These are phyloP conservation scores for Cichladusa arquata DNA, from an alignment of 2,113 vertebrate species.

Conservation along the genomic window DNA sequence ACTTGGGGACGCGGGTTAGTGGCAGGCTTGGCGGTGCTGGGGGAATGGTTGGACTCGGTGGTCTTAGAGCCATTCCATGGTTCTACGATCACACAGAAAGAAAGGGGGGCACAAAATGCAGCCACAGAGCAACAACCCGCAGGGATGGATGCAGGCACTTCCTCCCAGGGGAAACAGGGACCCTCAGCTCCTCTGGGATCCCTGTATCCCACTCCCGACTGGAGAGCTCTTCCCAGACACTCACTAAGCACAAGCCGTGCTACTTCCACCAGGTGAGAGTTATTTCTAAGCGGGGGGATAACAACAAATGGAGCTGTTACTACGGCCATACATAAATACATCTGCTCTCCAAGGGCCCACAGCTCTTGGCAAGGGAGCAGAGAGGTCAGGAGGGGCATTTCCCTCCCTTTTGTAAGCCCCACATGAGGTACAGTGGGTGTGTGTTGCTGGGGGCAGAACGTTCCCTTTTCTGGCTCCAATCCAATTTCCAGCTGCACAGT, in stretches of 20 bases:
- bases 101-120: background rate
- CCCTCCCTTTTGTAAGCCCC: background rate
- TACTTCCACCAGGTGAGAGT: background rate
- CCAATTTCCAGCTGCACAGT: background rate
- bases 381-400: background rate
- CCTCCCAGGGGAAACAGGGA: background rate
- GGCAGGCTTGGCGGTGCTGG: background rate
- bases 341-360: background rate
- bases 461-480: background rate
- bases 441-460: background rate
- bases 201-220: background rate
- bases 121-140: accelerated
- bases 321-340: accelerated
- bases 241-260: background rate
- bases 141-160: accelerated
- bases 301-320: background rate
- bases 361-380: background rate
- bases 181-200: background rate
- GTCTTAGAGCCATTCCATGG: background rate
- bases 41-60: background rate
- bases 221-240: background rate
- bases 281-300: background rate
- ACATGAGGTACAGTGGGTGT: accelerated
- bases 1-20: background rate
- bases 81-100: background rate